Percentiles rank a stretch among this genome's conserved stretches.
Evolutionary conservation across 2,113 vertebrate species (phyloP).

Genomic region (Diadophis punctatus): DNA sequence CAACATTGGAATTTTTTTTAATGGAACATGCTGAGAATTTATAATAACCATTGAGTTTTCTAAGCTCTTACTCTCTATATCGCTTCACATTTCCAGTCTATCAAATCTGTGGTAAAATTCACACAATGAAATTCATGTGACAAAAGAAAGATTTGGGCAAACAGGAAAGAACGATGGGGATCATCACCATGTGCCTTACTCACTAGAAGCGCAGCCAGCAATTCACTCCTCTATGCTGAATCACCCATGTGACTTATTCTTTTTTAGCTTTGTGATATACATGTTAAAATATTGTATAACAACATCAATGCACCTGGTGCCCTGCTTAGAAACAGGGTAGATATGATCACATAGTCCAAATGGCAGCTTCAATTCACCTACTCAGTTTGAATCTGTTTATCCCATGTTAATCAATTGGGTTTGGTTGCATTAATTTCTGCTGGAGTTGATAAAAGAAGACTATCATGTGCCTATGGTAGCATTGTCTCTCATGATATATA

Average conservation of each 20-base stretch:
- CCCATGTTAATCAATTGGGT: neutral
- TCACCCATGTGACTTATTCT: neutral
- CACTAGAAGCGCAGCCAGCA: neutral
- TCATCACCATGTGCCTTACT: neutral
- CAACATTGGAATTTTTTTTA: conserved; percentile 6
- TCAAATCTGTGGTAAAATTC: neutral
- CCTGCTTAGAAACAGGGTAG: neutral
- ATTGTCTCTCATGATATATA: neutral
- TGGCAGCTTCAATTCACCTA: neutral
- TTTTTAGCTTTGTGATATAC: neutral
- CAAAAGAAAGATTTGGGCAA: neutral
- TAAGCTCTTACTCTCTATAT: conserved; percentile 8
- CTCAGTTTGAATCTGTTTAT: neutral
- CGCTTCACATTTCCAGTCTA: conserved; percentile 15
- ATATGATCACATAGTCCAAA: neutral
- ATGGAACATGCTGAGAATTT: neutral
- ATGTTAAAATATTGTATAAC: neutral
- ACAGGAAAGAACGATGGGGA: neutral
- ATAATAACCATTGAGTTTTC: neutral
- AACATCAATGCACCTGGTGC: neutral
- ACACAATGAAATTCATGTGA: neutral
- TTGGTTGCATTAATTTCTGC: neutral
- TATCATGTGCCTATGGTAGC: neutral
- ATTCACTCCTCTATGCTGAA: neutral
- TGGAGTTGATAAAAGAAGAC: accelerated